A percentile compares a stretch with the other conserved stretches of the same genome.
phyloP scores from a whole-genome alignment of 2,113 vertebrate genomes.

The Glaucomys volans region DNA sequence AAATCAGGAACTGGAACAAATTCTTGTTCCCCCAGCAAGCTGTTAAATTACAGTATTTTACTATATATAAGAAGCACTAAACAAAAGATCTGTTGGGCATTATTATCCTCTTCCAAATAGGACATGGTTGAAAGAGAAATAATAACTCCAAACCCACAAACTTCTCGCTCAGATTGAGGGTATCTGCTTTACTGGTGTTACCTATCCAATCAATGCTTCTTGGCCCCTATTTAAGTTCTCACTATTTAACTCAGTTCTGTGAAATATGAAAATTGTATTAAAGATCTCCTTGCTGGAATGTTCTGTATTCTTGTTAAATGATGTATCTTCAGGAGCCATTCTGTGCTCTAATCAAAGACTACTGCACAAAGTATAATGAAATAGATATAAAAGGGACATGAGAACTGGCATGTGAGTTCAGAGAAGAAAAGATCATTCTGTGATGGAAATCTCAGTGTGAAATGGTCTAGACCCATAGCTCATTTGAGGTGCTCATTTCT shows the following conservation, averaged over 20 bases:
- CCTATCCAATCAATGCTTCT: not conserved
- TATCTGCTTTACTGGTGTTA: not conserved
- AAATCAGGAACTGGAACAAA: slow-evolving; percentile 99
- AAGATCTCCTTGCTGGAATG: not conserved
- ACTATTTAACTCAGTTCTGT: not conserved
- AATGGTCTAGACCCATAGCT: not conserved
- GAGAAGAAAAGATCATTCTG: not conserved
- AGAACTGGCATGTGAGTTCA: not conserved
- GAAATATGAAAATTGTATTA: not conserved
- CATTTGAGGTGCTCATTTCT: not conserved
- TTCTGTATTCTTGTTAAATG: not conserved
- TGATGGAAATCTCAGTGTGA: not conserved
- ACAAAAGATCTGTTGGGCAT: slow-evolving; percentile 87
- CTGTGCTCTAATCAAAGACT: not conserved
- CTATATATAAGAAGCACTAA: slow-evolving; percentile 88
- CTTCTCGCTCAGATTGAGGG: not conserved
- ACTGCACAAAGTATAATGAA: not conserved
- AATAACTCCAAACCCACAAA: slow-evolving; percentile 59
- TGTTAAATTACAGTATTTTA: slow-evolving; percentile 97
- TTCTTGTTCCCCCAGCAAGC: slow-evolving; percentile 98
- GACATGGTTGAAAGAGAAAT: slow-evolving; percentile 83
- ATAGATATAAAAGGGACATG: not conserved
- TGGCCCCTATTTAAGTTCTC: not conserved
- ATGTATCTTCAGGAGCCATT: not conserved
- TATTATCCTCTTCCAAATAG: slow-evolving; percentile 86